Evolutionary conservation across 2,888 invertebrate genomes (phyloP).

Genomic region (Spodoptera littoralis): DNA sequence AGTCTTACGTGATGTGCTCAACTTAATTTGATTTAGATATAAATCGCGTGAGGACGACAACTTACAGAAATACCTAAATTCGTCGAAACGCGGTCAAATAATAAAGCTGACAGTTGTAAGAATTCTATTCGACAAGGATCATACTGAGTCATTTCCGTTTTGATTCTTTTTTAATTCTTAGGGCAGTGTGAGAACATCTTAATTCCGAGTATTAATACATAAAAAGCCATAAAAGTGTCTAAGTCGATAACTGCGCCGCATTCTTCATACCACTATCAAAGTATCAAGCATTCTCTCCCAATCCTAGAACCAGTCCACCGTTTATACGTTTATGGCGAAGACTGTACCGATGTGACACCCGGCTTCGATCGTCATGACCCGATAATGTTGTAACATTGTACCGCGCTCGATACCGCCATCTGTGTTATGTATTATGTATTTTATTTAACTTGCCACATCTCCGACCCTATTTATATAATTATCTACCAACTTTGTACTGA

Average conservation of each 20-base stretch:
- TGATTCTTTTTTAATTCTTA: constrained; percentile 46
- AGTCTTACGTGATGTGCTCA: constrained; percentile 23
- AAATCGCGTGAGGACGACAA: constrained; percentile 22
- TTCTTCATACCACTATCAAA: constrained; percentile 47
- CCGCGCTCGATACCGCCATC: constrained; percentile 63
- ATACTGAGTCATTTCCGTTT: constrained; percentile 51
- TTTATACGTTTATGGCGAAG: constrained; percentile 63
- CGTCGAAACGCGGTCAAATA: constrained; percentile 2
- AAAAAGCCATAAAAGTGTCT: constrained; percentile 50
- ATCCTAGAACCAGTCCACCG: constrained; percentile 58
- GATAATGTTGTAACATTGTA: constrained; percentile 70
- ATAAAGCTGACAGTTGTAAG: constrained; percentile 37
- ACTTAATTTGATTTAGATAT: constrained; percentile 29
- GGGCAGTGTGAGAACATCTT: constrained; percentile 38
- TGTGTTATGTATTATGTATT: constrained; percentile 61
- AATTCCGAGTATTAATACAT: constrained; percentile 45
- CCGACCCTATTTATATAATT: constrained; percentile 54
- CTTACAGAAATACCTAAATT: constrained; percentile 23
- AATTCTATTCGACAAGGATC: constrained; percentile 45
- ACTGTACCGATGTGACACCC: constrained; percentile 70
- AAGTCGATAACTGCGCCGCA: constrained; percentile 52
- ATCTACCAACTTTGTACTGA: constrained; percentile 40
- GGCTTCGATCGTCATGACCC: constrained; percentile 72
- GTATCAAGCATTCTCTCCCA: constrained; percentile 55
- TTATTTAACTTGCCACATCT: constrained; percentile 53